Conservation (phyloP, 2,888 invertebrate genomes). For the Orchestes rusci region DNA sequence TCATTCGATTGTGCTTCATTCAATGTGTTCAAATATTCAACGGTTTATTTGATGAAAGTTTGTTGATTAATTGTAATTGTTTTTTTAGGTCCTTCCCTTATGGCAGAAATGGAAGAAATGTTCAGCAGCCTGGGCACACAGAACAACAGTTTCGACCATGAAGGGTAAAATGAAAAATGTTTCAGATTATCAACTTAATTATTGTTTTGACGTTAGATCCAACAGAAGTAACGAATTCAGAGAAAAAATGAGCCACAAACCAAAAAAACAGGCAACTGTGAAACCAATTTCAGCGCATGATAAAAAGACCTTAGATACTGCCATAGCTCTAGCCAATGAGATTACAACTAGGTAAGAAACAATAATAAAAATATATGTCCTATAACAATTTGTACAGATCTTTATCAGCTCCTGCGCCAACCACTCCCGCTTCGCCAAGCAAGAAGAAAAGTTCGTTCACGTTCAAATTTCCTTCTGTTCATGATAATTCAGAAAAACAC, state of each 20-base stretch:
- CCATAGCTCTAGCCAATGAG: constrained; percentile 89
- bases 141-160: constrained; percentile 31
- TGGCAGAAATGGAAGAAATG: constrained; percentile 87
- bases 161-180: constrained; percentile 42
- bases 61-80: too few species aligned
- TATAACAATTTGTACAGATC: constrained; percentile 27
- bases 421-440: constrained; percentile 57
- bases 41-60: too few species aligned
- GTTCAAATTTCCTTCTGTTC: constrained; percentile 59
- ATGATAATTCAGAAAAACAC: constrained; percentile 47
- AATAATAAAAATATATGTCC: background rate
- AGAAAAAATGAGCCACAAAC: constrained; percentile 47
- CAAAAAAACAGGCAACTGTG: constrained; percentile 51
- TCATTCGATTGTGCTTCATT: background rate
- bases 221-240: constrained; percentile 64
- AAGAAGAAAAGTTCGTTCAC: constrained; percentile 65
- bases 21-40: too few species aligned
- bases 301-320: constrained; percentile 83
- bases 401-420: constrained; percentile 45
- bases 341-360: constrained; percentile 51
- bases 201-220: constrained; percentile 14
- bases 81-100: constrained; percentile 65
- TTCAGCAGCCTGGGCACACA: constrained; percentile 55
- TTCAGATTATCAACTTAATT: background rate
- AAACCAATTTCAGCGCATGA: constrained; percentile 93